These are phyloP conservation scores for Machaerirhynchus nigripectus DNA, from an alignment of 2,113 vertebrate species.

Conservation along the genomic window DNA sequence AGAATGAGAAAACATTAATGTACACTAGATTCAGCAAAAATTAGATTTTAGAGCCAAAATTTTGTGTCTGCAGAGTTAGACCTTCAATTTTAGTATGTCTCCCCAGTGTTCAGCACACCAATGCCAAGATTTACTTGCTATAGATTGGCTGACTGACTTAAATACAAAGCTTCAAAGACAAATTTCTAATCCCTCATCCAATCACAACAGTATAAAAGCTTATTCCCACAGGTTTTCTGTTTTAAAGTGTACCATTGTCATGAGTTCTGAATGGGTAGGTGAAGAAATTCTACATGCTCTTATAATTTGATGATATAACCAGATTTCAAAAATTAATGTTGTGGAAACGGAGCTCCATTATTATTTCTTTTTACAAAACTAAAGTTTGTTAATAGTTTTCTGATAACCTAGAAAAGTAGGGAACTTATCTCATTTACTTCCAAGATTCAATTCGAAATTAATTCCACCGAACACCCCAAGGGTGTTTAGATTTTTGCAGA, in stretches of 20 bases:
- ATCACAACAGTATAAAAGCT: neutral
- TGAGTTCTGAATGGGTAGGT: neutral
- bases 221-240: neutral
- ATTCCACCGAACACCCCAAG: conserved; percentile 2
- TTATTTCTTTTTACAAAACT: conserved; percentile 34
- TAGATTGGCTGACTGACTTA: neutral
- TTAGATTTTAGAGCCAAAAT: neutral
- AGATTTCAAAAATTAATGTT: conserved; percentile 47
- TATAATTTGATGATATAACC: neutral
- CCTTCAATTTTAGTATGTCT: neutral
- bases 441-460: conserved; percentile 58
- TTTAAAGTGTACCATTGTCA: neutral
- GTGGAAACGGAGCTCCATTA: neutral
- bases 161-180: neutral
- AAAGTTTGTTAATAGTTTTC: conserved; percentile 49
- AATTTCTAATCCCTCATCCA: neutral
- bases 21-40: neutral
- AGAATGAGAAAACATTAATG: neutral
- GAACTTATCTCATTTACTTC: conserved; percentile 56
- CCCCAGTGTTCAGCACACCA: neutral
- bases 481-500: conserved; percentile 32
- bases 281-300: neutral
- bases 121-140: neutral
- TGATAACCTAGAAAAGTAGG: conserved; percentile 19
- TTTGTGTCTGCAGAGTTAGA: neutral